Conservation (phyloP, 2,888 invertebrate species). For the Pristionchus entomophagus region DNA sequence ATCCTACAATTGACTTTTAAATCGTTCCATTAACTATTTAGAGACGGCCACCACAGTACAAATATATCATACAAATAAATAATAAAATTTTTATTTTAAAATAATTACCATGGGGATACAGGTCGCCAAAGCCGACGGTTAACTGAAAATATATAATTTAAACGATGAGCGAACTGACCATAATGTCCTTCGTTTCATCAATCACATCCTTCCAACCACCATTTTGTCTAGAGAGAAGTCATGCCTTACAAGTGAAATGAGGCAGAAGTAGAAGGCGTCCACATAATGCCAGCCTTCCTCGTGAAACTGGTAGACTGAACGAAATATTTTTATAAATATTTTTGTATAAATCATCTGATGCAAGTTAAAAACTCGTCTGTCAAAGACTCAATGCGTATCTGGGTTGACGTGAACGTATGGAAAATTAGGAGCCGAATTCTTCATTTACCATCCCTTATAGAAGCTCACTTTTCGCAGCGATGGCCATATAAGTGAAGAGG, state of each 20-base stretch:
- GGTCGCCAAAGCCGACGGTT: conserved; percentile 74
- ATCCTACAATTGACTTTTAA: conserved; percentile 33
- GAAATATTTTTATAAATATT: neutral
- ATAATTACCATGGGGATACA: conserved; percentile 62
- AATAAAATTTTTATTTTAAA: too few relatives aligned
- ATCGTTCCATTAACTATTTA: neutral
- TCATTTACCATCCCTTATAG: too few relatives aligned
- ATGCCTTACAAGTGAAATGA: conserved; percentile 70
- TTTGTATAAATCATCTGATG: too few relatives aligned
- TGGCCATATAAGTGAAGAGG: conserved; percentile 71
- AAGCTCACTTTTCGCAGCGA: conserved; percentile 61
- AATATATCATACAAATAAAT: too few relatives aligned
- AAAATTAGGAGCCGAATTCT: too few relatives aligned
- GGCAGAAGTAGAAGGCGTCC: conserved; percentile 74
- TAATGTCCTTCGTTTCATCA: too few relatives aligned
- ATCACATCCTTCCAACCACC: too few relatives aligned
- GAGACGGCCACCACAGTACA: neutral
- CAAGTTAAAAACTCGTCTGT: too few relatives aligned
- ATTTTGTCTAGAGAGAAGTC: neutral
- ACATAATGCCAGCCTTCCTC: conserved; percentile 70
- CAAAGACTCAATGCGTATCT: too few relatives aligned
- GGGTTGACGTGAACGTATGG: too few relatives aligned
- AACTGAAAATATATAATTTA: conserved; percentile 55
- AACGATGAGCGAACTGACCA: too few relatives aligned
- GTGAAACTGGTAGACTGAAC: conserved; percentile 47